These are phyloP conservation scores for Terebella lapidaria DNA, from an alignment of 2,888 invertebrate species.

Conservation along the genomic window DNA sequence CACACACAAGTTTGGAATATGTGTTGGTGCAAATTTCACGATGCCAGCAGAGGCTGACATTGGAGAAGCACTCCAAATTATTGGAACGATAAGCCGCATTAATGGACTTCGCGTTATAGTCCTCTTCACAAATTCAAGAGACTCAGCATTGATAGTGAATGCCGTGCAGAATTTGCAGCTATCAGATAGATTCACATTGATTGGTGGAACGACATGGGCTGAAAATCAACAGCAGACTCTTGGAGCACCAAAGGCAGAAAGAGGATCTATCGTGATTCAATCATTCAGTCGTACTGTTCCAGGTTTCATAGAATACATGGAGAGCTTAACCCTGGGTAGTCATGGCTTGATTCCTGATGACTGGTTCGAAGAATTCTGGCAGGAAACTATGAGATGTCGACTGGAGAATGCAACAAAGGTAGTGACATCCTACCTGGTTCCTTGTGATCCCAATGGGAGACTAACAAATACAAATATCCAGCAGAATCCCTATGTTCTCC, in stretches of 20 bases:
- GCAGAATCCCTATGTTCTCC: conserved; percentile 45
- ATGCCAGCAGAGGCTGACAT: neutral
- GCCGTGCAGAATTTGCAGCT: conserved; percentile 30
- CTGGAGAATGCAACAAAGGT: conserved; percentile 34
- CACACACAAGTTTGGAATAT: conserved; percentile 21
- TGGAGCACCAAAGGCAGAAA: neutral
- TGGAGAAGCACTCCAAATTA: neutral
- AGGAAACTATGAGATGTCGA: conserved; percentile 44
- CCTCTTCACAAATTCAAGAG: conserved; percentile 40
- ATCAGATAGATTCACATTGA: conserved; percentile 37
- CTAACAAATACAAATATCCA: conserved; percentile 33
- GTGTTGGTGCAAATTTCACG: conserved; percentile 3
- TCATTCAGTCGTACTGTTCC: conserved; percentile 28
- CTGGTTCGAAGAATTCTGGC: conserved; percentile 55
- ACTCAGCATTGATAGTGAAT: conserved; percentile 42
- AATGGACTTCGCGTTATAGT: conserved; percentile 43
- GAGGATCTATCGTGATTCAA: neutral
- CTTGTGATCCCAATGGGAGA: conserved; percentile 40
- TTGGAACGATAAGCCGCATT: neutral
- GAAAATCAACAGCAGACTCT: neutral
- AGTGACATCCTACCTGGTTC: conserved; percentile 25
- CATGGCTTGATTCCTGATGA: conserved; percentile 48
- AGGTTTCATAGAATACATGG: conserved; percentile 41
- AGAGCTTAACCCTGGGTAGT: conserved; percentile 37
- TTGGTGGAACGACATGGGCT: conserved; percentile 44